Conservation (phyloP, 2,797 vertebrate genomes). For the Crypturellus tataupa region DNA sequence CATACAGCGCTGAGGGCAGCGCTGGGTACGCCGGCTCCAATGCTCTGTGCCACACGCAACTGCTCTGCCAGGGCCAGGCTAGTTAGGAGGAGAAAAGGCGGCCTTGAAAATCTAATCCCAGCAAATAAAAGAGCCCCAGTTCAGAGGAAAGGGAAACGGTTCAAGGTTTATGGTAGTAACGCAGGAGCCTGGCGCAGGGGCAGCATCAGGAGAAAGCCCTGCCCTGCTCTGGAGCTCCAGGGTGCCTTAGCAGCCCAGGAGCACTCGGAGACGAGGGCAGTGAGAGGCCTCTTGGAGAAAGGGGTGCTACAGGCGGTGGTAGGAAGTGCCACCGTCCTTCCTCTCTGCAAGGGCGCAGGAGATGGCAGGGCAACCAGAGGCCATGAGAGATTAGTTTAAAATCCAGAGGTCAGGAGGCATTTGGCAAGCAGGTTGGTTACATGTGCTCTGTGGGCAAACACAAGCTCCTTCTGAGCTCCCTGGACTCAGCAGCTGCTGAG, state of each 20-base stretch:
- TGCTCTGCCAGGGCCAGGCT: rapidly evolving
- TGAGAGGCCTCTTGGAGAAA: not conserved
- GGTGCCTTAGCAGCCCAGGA: rapidly evolving
- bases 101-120: not conserved
- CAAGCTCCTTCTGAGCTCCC: not conserved
- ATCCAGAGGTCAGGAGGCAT: not conserved
- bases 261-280: not conserved
- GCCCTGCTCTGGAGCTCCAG: not conserved
- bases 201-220: not conserved
- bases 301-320: not conserved
- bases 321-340: not conserved
- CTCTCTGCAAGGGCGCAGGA: not conserved
- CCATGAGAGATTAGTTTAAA: not conserved
- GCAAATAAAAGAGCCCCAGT: rapidly evolving
- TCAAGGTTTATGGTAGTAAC: not conserved
- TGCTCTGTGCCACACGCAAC: rapidly evolving
- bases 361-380: not conserved
- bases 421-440: not conserved
- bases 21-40: not conserved
- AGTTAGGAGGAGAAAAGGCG: rapidly evolving
- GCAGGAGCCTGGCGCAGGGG: not conserved
- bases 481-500: not conserved
- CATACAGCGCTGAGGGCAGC: not conserved
- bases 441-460: not conserved
- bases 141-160: rapidly evolving